Evolutionary conservation across 37 sponge, comb jelly and placozoan genomes (phyloP).

Genomic region (Oopsacas minuta): DNA sequence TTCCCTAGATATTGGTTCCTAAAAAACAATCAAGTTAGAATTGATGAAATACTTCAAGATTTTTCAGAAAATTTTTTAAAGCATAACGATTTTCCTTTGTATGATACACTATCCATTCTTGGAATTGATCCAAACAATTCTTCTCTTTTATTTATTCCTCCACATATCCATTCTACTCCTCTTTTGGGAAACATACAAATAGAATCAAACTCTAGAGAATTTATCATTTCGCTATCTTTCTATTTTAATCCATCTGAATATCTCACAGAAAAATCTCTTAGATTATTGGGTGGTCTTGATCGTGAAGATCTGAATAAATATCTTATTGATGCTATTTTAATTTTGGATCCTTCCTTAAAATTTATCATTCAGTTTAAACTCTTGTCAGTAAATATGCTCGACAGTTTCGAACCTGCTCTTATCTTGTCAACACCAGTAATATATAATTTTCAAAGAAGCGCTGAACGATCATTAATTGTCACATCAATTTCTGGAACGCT

Average conservation of each 20-base stretch:
- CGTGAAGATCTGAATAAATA: background rate
- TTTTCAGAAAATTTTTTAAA: background rate
- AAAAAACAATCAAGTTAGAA: background rate
- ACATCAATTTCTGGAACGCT: background rate
- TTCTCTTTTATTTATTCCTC: background rate
- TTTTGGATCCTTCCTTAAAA: background rate
- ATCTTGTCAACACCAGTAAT: background rate
- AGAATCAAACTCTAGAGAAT: background rate
- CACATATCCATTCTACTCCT: background rate
- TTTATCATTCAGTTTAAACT: background rate
- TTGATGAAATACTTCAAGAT: background rate
- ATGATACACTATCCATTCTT: background rate
- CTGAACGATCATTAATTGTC: background rate
- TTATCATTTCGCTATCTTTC: background rate
- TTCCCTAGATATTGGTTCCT: background rate
- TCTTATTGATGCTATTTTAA: background rate
- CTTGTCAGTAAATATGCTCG: background rate
- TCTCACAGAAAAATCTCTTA: background rate
- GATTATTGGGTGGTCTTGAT: background rate
- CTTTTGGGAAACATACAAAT: background rate
- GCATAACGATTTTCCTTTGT: background rate
- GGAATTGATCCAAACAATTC: background rate
- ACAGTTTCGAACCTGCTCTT: background rate
- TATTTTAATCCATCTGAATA: background rate
- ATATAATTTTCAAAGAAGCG: background rate